Evolutionary conservation across 1,140 invertebrate species (phyloP), one percentile per base, ranked within the genome.

Genomic region (Olivierus martensii): DNA sequence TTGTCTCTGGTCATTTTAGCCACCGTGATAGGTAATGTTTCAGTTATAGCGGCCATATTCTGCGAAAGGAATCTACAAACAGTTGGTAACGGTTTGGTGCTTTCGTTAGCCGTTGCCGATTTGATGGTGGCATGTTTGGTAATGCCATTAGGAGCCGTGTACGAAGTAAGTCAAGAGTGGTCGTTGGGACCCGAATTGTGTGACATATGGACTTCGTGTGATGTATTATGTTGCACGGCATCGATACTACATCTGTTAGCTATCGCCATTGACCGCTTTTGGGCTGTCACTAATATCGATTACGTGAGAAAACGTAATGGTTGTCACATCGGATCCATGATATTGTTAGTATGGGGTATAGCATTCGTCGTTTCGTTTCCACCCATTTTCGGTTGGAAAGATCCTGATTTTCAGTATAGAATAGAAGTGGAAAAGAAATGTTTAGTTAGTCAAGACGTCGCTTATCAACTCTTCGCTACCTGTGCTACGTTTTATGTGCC

Each of bases 201-300:
- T 67, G 87, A 92, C 69, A 85, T 93, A 79, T 94, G 88, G 87
- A 89, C 88, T 14, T 86, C 82, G 4, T 82, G 83, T 51, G 89
- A 95, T 66, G 87, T 93, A 7, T 73, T 94, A 0, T 92, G 87
- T 66, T 94, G 91, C 70, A 93, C 90, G 1, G 87, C 89, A 6
- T 90, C 85, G 28, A 95, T 95, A 62, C 72, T 94, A 6, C 89
- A 95, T 71, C 75, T 95, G n/a, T 84, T 94, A 10, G 88, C 88
- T 53, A 93, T 95, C 54, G 89, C 90, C 39, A 71, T 92, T n/a
- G 90, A 94, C 72, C 81, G 90, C 80, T 97, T 93, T 69, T 94
- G 90, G 89, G 87, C 89, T 49, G 89, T 96, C 58, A 94, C 90
- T 41, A 81, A 92, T 68, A 82, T 95, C 51, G 88, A 92, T 73